Percentiles rank a stretch among this genome's conserved stretches.
phyloP scores from a whole-genome alignment of 2,888 invertebrate genomes.

The Drosophila lacicola region DNA sequence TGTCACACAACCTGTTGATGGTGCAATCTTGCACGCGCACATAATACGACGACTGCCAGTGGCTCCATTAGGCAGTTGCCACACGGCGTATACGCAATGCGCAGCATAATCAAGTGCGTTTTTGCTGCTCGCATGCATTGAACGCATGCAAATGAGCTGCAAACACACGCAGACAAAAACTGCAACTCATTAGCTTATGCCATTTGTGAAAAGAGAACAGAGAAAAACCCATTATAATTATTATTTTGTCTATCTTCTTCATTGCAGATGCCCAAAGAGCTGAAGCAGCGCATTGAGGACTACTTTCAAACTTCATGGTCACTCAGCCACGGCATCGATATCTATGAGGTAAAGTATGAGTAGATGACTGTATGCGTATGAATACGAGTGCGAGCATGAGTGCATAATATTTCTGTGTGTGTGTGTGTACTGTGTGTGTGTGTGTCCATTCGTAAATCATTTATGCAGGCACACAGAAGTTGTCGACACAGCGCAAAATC shows the following conservation, averaged over 20 bases:
- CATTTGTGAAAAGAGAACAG: neutral
- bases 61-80: slow-evolving; percentile 54
- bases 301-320: slow-evolving; percentile 99
- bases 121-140: slow-evolving; percentile 43
- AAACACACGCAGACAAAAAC: slow-evolving; percentile 2
- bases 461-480: slow-evolving; percentile 44
- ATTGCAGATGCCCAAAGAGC: slow-evolving; percentile 92
- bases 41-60: slow-evolving; percentile 18
- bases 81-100: slow-evolving; percentile 42
- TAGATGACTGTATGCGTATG: slow-evolving; percentile 15
- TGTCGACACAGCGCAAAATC: slow-evolving; percentile 59
- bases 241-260: slow-evolving; percentile 11
- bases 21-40: slow-evolving; percentile 9
- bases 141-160: slow-evolving; percentile 56
- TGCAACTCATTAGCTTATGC: slow-evolving; percentile 11
- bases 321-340: slow-evolving; percentile 98
- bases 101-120: slow-evolving; percentile 69
- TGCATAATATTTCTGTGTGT: neutral
- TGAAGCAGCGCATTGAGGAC: slow-evolving; percentile 98
- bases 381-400: slow-evolving; percentile 11
- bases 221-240: slow-evolving; percentile 26
- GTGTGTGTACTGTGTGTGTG: neutral
- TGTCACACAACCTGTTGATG: slow-evolving; percentile 67
- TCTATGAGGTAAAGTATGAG: slow-evolving; percentile 91
- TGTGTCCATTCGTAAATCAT: slow-evolving; percentile 35